phyloP scores from a whole-genome alignment of 2,113 vertebrate genomes.

The Rhineura floridana region DNA sequence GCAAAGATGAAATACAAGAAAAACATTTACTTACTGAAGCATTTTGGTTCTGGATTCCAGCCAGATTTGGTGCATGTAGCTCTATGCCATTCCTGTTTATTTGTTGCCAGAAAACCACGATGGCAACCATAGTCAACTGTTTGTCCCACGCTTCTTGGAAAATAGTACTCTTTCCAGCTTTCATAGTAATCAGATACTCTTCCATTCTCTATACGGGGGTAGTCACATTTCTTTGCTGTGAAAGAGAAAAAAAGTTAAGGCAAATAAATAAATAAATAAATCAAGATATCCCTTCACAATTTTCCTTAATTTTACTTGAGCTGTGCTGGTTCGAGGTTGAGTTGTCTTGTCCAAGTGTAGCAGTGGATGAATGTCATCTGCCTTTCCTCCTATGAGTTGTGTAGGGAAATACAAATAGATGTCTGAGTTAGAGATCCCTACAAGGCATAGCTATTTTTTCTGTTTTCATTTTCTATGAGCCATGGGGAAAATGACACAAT shows the following conservation, averaged over 20 bases:
- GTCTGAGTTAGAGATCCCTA: too few relatives aligned
- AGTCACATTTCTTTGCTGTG: not conserved
- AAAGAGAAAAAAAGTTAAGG: not conserved
- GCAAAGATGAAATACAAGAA: not conserved
- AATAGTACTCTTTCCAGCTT: rapidly evolving
- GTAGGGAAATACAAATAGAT: not conserved
- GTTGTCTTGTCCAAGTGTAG: not conserved
- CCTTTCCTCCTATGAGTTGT: not conserved
- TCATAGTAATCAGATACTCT: rapidly evolving
- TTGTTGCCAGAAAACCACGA: not conserved
- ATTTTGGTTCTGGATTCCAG: slow-evolving; percentile 3
- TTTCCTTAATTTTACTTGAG: not conserved
- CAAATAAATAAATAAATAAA: not conserved
- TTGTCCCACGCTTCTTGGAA: not conserved
- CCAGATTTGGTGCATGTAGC: not conserved
- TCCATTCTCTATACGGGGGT: not conserved
- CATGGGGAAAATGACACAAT: too few relatives aligned
- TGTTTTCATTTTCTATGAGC: too few relatives aligned
- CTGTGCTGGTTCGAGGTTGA: not conserved
- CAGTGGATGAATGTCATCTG: not conserved
- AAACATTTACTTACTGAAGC: slow-evolving; percentile 12
- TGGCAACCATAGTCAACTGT: not conserved
- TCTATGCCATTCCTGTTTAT: rapidly evolving
- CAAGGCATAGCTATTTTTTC: too few relatives aligned
- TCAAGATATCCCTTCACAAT: not conserved